Conservation (phyloP, 2,888 invertebrate species). For the Pteria penguin region DNA sequence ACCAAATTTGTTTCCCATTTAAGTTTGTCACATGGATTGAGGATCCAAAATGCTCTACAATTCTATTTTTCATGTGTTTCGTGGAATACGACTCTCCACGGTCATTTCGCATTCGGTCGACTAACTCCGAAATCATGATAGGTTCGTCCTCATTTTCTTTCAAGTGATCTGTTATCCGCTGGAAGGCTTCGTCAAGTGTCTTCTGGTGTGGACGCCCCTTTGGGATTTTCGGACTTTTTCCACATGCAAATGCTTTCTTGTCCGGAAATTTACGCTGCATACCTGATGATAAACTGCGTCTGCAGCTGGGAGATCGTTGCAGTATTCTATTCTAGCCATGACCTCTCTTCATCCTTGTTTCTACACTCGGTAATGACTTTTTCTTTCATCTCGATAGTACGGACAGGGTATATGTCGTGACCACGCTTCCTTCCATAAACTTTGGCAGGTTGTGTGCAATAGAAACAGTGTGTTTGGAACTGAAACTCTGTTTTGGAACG, state of each 20-base stretch:
- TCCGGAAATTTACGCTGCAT: slow-evolving; percentile 38
- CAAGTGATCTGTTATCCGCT: background rate
- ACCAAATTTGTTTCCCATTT: background rate
- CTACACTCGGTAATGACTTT: background rate
- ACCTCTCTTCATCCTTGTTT: slow-evolving; percentile 19
- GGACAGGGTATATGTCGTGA: slow-evolving; percentile 9
- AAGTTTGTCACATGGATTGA: background rate
- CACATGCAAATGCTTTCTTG: slow-evolving; percentile 13
- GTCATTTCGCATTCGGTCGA: background rate
- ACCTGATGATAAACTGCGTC: slow-evolving; percentile 38
- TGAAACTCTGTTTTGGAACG: slow-evolving; percentile 6
- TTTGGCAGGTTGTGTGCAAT: slow-evolving; percentile 14
- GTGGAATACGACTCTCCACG: background rate
- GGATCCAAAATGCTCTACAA: background rate
- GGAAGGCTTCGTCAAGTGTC: background rate
- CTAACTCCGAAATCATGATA: background rate
- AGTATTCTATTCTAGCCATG: slow-evolving; percentile 2
- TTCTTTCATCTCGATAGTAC: slow-evolving; percentile 7
- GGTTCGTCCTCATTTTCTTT: background rate
- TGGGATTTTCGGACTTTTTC: background rate
- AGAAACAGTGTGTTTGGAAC: slow-evolving; percentile 22
- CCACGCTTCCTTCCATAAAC: slow-evolving; percentile 2
- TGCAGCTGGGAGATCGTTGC: slow-evolving; percentile 35
- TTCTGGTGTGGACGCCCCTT: background rate
- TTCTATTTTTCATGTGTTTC: background rate